phyloP scores from a whole-genome alignment of 2,797 vertebrate genomes.

The Ataeniobius toweri region DNA sequence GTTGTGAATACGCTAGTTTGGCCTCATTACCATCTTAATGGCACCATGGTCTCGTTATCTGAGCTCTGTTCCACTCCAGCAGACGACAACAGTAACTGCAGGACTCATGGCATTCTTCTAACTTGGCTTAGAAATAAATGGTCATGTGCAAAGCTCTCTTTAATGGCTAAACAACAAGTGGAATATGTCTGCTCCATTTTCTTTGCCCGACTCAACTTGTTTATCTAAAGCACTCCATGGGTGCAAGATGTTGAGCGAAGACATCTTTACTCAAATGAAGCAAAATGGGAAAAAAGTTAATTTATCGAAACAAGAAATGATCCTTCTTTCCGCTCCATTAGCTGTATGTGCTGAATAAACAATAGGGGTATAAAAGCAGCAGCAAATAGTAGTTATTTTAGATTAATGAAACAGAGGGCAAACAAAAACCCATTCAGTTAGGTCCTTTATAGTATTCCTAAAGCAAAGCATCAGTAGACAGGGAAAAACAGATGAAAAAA shows the following conservation, averaged over 20 bases:
- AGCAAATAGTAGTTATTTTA: neutral
- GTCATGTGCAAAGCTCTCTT: conserved; percentile 35
- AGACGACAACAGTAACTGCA: conserved; percentile 62
- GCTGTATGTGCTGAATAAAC: neutral
- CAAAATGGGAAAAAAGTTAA: neutral
- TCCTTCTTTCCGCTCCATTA: neutral
- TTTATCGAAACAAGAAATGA: neutral
- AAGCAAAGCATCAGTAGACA: neutral
- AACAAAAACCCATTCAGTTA: neutral
- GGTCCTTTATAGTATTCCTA: neutral
- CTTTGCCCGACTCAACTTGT: conserved; percentile 18
- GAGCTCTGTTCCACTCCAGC: conserved; percentile 70
- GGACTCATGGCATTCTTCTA: conserved; percentile 49
- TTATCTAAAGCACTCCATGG: neutral
- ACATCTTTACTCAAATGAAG: neutral
- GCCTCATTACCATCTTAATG: conserved; percentile 79
- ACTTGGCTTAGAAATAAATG: conserved; percentile 35
- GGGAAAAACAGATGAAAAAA: neutral
- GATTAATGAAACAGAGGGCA: neutral
- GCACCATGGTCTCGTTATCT: conserved; percentile 58
- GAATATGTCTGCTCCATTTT: conserved; percentile 47
- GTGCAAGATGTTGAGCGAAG: conserved; percentile 21
- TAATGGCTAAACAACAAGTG: conserved; percentile 47
- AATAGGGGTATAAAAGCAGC: neutral
- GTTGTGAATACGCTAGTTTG: conserved; percentile 59